Evolutionary conservation across 2,888 invertebrate genomes (phyloP).

Genomic region (Trilocha varians): DNA sequence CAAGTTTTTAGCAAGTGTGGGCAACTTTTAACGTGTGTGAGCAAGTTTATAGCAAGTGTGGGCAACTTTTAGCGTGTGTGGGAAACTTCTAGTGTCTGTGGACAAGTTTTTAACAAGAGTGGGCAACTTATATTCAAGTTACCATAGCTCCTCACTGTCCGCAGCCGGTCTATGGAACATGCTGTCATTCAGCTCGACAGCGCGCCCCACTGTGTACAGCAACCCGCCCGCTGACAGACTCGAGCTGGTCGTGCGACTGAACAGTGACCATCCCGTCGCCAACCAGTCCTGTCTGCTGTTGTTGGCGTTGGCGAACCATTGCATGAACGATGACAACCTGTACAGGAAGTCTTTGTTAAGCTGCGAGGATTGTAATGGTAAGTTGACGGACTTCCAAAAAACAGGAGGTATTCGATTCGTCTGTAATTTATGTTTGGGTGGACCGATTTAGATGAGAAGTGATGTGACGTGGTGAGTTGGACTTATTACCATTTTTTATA

Average conservation of each 20-base stretch:
- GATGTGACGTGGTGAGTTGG: no score
- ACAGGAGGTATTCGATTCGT: conserved; percentile 9
- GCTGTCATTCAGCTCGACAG: conserved; percentile 76
- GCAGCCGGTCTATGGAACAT: conserved; percentile 86
- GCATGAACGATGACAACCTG: conserved; percentile 84
- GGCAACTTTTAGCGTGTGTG: no score
- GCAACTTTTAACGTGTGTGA: no score
- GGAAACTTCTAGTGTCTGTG: no score
- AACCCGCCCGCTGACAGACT: conserved; percentile 46
- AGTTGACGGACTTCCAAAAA: conserved; percentile 9
- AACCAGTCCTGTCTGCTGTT: conserved; percentile 92
- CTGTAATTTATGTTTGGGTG: no score
- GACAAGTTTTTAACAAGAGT: no score
- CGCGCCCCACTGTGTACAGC: conserved; percentile 44
- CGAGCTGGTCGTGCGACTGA: conserved; percentile 62
- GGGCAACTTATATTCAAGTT: no score
- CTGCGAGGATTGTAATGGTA: conserved; percentile 87
- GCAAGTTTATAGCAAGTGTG: no score
- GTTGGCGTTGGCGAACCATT: conserved; percentile 92
- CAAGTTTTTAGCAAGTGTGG: no score
- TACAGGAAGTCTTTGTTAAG: conserved; percentile 89
- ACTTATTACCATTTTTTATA: no score
- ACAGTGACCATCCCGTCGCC: conserved; percentile 82
- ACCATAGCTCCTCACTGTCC: neutral
- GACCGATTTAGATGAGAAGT: no score